Evolutionary conservation across 2,888 invertebrate species (phyloP).

Genomic region (Syritta pipiens): DNA sequence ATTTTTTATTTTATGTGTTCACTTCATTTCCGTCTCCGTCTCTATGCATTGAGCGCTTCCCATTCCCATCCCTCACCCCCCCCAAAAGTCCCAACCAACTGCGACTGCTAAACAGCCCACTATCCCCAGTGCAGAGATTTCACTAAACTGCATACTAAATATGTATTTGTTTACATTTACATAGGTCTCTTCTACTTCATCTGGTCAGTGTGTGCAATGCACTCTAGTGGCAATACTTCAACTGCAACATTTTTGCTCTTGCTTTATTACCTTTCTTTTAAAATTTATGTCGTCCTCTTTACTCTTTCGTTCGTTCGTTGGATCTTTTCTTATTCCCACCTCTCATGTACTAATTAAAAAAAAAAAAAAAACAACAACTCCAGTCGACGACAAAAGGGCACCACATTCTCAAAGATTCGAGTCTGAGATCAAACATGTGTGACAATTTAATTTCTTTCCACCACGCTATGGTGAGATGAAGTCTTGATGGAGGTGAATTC

Average conservation of each 20-base stretch:
- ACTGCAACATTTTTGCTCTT: conserved; percentile 61
- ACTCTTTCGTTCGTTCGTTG: background rate
- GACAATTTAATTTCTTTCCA: conserved; percentile 26
- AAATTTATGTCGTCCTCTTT: conserved; percentile 52
- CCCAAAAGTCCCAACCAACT: no score
- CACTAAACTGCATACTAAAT: conserved; percentile 61
- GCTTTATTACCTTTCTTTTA: conserved; percentile 66
- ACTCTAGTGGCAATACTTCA: conserved; percentile 40
- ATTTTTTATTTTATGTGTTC: conserved; percentile 66
- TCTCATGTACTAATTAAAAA: conserved; percentile 52
- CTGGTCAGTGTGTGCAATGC: conserved; percentile 45
- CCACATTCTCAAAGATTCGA: conserved; percentile 50
- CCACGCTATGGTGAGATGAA: conserved; percentile 1
- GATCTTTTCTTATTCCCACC: conserved; percentile 32
- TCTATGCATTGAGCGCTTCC: conserved; percentile 41
- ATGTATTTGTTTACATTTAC: conserved; percentile 57
- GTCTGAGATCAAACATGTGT: conserved; percentile 57
- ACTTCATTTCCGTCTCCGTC: conserved; percentile 66
- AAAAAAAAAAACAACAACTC: conserved; percentile 12
- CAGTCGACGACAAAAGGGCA: conserved; percentile 59
- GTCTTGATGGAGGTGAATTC: conserved; percentile 22
- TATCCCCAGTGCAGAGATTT: conserved; percentile 47
- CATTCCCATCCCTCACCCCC: background rate
- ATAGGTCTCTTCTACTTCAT: no score
- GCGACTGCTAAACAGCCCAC: no score